Percentiles rank a stretch among this genome's conserved stretches.
Conservation (phyloP, 2,113 vertebrate genomes). For the Riparia riparia region DNA sequence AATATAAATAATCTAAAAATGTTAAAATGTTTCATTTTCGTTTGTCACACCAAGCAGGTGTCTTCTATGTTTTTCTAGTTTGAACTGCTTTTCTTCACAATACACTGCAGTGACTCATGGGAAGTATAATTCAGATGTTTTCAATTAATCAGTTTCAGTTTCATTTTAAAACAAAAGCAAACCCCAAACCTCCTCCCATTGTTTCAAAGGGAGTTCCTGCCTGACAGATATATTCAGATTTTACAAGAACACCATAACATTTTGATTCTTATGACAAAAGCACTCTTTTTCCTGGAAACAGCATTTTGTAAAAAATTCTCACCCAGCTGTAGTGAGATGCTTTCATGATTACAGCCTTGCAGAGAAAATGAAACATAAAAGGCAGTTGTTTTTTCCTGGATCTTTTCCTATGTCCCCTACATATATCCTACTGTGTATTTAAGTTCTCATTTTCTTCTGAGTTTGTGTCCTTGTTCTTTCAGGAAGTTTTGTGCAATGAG, state of each 20-base stretch:
- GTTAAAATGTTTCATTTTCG: not conserved
- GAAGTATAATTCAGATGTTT: not conserved
- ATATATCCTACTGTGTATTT: not conserved
- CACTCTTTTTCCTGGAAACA: not conserved
- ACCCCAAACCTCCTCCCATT: not conserved
- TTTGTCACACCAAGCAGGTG: not conserved
- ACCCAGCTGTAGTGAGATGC: not conserved
- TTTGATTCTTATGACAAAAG: not conserved
- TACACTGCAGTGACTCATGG: not conserved
- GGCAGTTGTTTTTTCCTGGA: not conserved
- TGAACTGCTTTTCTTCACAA: not conserved
- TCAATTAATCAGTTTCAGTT: not conserved
- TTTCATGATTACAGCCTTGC: not conserved
- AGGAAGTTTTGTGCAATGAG: not conserved
- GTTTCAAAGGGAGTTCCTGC: not conserved
- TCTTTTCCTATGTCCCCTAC: not conserved
- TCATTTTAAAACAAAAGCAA: not conserved
- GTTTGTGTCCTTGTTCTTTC: not conserved
- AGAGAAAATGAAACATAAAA: not conserved
- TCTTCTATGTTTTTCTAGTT: not conserved
- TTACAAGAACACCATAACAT: not conserved
- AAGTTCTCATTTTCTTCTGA: not conserved
- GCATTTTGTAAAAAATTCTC: not conserved
- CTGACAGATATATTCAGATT: not conserved
- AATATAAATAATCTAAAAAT: not conserved